Percentiles rank a stretch among this genome's conserved stretches.
Conservation (phyloP, 2,797 vertebrate species). For the Pseudochaenichthys georgianus region DNA sequence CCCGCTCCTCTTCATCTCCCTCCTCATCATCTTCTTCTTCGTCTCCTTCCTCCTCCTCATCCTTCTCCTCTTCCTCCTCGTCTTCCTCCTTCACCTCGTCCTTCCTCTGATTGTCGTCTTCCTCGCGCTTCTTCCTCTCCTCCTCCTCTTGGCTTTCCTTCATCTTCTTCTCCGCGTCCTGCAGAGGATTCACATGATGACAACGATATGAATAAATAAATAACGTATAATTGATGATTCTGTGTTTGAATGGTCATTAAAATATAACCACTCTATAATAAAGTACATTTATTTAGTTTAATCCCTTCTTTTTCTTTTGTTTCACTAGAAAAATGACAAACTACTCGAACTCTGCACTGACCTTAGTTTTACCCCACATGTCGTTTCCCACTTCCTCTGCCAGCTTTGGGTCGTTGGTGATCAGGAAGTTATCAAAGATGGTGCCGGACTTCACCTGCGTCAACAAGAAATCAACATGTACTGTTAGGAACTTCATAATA, state of each 20-base stretch:
- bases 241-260: too few relatives aligned
- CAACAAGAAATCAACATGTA: constrained; percentile 16
- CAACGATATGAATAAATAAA: neutral
- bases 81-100: constrained; percentile 80
- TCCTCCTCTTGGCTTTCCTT: constrained; percentile 85
- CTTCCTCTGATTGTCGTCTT: constrained; percentile 82
- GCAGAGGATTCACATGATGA: neutral
- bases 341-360: constrained; percentile 43
- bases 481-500: neutral
- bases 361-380: constrained; percentile 88
- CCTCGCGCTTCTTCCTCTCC: constrained; percentile 81
- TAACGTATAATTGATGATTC: neutral
- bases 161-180: constrained; percentile 88
- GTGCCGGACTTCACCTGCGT: constrained; percentile 89
- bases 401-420: constrained; percentile 87
- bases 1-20: constrained; percentile 56
- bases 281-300: too few relatives aligned
- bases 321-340: neutral
- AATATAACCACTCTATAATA: neutral
- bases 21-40: constrained; percentile 67
- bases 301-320: too few relatives aligned
- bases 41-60: constrained; percentile 64
- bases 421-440: constrained; percentile 91
- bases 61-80: constrained; percentile 72
- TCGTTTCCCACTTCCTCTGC: constrained; percentile 88